phyloP scores from a whole-genome alignment of 2,888 invertebrate genomes.

The Cosmorhoe ocellata region DNA sequence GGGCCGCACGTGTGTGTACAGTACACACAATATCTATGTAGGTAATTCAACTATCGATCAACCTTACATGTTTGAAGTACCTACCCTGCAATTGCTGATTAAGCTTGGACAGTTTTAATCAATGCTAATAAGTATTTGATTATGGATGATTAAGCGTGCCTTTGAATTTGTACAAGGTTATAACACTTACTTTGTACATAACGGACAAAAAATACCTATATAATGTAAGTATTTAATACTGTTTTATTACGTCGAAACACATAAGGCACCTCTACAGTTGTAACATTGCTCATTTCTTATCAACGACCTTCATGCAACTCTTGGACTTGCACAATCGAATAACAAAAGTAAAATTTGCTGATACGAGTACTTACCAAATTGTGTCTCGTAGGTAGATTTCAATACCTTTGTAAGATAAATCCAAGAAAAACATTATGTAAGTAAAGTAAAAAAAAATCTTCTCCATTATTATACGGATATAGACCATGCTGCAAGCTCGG shows the following conservation, averaged over 20 bases:
- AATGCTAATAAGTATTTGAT: constrained; percentile 19
- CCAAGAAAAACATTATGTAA: neutral
- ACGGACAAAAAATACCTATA: constrained; percentile 25
- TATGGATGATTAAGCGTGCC: constrained; percentile 23
- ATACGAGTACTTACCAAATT: constrained; percentile 24
- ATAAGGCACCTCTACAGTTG: constrained; percentile 55
- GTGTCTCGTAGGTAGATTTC: constrained; percentile 20
- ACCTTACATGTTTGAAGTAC: constrained; percentile 2
- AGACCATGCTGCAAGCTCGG: neutral
- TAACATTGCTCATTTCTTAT: constrained; percentile 74
- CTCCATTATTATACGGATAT: neutral
- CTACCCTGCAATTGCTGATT: neutral
- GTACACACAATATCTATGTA: constrained; percentile 12
- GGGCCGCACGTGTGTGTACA: constrained; percentile 22
- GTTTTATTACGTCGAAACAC: constrained; percentile 50
- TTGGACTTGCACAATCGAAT: constrained; percentile 58
- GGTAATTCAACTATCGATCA: constrained; percentile 16
- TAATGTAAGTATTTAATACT: constrained; percentile 25
- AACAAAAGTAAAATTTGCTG: constrained; percentile 45
- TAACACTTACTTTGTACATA: constrained; percentile 14
- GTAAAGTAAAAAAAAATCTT: neutral
- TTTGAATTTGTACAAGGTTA: constrained; percentile 31
- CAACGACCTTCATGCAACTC: constrained; percentile 72
- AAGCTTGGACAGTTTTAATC: constrained; percentile 16
- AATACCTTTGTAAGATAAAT: neutral